These are phyloP conservation scores for Phthorimaea operculella DNA, from an alignment of 1,140 invertebrate genomes.

Conservation along the genomic window DNA sequence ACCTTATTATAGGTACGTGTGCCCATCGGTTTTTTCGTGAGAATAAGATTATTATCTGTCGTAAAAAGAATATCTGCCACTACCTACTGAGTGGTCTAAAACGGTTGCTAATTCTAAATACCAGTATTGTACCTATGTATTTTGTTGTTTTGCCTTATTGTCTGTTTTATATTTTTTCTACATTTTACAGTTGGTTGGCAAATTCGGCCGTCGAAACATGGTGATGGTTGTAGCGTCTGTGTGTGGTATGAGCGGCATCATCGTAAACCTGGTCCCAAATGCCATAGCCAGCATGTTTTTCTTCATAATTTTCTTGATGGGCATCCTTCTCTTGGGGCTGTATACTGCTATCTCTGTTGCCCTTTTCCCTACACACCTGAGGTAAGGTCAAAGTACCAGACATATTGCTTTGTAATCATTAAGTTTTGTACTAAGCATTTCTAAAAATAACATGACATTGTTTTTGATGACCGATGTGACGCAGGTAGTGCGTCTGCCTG, in stretches of 20 bases:
- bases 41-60: no score
- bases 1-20: neutral
- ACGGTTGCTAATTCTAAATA: no score
- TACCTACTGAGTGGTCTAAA: no score
- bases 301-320: constrained; percentile 27
- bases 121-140: no score
- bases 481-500: no score
- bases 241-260: constrained; percentile 28
- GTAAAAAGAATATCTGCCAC: no score
- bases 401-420: neutral
- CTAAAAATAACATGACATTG: neutral
- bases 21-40: no score
- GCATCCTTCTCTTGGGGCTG: constrained; percentile 30
- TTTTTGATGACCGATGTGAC: no score
- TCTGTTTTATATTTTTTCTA: neutral
- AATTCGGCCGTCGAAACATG: constrained; percentile 36
- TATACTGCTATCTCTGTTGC: constrained; percentile 38
- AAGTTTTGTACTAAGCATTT: neutral
- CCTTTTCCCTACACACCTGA: constrained; percentile 40
- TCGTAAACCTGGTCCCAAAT: constrained; percentile 39
- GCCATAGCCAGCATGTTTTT: constrained; percentile 28
- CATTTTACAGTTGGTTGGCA: constrained; percentile 26
- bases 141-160: no score
- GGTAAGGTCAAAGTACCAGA: constrained; percentile 19
- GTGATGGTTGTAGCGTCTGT: constrained; percentile 22